Conservation (phyloP, 2,797 vertebrate genomes). For the Telmatherina bonti region DNA sequence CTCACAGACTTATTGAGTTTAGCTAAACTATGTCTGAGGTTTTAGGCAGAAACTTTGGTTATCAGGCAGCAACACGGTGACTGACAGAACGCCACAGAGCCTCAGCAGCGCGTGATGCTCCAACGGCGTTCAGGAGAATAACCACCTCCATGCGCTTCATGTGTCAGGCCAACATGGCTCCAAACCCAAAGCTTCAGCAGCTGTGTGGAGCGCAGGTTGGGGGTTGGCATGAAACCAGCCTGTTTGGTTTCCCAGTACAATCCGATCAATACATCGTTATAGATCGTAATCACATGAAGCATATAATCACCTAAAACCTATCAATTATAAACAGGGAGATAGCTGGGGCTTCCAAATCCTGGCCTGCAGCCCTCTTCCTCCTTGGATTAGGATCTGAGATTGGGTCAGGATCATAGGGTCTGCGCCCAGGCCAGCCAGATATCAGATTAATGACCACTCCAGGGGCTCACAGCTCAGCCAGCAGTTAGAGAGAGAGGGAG, state of each 20-base stretch:
- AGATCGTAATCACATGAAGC: conserved; percentile 86
- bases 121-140: conserved; percentile 17
- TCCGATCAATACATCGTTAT: conserved; percentile 85
- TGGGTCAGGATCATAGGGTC: conserved; percentile 85
- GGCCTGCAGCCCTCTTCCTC: conserved; percentile 85
- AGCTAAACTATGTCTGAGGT: too few relatives aligned
- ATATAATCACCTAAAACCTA: conserved; percentile 87
- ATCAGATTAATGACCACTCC: conserved; percentile 87
- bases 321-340: conserved; percentile 85
- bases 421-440: conserved; percentile 81
- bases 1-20: too few relatives aligned
- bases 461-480: conserved; percentile 81
- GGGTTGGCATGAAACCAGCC: conserved; percentile 53
- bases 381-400: conserved; percentile 88
- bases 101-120: conserved; percentile 20
- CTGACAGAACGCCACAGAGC: conserved; percentile 9
- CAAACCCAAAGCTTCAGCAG: conserved; percentile 68
- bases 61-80: conserved; percentile 17
- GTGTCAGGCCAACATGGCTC: conserved; percentile 51
- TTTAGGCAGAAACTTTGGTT: neutral
- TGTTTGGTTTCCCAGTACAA: conserved; percentile 74
- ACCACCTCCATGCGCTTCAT: conserved; percentile 3
- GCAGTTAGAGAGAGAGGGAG: conserved; percentile 72
- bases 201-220: conserved; percentile 55
- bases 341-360: conserved; percentile 82